Base-by-base conservation (phyloP, 1,140 invertebrate genomes). In the Mactra quadrangularis region DNA sequence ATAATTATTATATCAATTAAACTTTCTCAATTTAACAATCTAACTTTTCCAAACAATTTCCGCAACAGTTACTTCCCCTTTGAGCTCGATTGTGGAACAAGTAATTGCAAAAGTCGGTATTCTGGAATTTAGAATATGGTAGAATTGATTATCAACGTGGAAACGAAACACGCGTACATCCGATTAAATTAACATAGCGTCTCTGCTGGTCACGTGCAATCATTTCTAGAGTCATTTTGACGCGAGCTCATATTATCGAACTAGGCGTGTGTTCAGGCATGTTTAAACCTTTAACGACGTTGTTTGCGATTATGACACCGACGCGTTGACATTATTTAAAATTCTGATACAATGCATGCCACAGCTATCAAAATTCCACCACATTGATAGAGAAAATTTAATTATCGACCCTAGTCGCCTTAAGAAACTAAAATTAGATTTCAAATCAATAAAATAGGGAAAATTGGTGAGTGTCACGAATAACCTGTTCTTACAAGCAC, bases 401-500 rank as follows among this genome's bases (percentile, higher is more conserved):
- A 33, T 62, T 35, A 0, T 41, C 6, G 6, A 7, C 38, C 6
- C 6, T 41, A 41, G 6, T 41, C 15, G 15, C 25, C 19, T 19
- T 15, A 3, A 35, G 27, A 52, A 68, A 25, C 35, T 31, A 47
- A 31, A 68, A 68, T 68, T 50, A 50, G 47, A 64, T 64, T 38
- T 19, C 25, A 4, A 66, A 38, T 38, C 4, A 66, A 66, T 66
- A 11, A 22, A 29, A 55, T 55, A 19, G n/a, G 7, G 52, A 22
- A 27, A 9, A 55, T 27, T 31, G 29, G 19, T 22, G 1, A 33
- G 47, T 68, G 41, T 22, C 41, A 68, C 41, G 64, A 29, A 68
- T 52, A 27, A 68, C 64, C 64, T 68, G 64, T 68, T 47, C 64
- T 45, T 31, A 38, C 38, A 38, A 33, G 9, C 27, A 41, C 38